Conservation (phyloP, 2,113 vertebrate genomes). For the Bos indicus region DNA sequence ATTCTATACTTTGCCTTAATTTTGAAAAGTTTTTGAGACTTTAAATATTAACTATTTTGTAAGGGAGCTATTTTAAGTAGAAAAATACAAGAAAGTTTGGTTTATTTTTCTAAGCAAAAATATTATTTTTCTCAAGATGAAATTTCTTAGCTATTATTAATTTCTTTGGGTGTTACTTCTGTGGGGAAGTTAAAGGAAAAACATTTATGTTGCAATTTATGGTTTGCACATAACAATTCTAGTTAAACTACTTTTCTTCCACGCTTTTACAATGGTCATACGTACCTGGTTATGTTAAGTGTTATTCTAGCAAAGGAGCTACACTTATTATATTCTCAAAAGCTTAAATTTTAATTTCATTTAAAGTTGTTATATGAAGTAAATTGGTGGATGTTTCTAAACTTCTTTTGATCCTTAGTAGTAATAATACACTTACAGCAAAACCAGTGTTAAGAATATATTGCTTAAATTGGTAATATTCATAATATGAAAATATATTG, state of each 20-base stretch:
- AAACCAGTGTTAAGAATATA: constrained; percentile 28
- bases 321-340: constrained; percentile 35
- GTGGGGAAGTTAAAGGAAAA: background rate
- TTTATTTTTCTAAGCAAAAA: background rate
- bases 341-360: constrained; percentile 56
- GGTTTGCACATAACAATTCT: background rate
- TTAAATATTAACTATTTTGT: background rate
- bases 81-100: background rate
- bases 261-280: constrained; percentile 15
- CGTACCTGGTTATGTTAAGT: constrained; percentile 14
- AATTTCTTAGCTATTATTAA: background rate
- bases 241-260: constrained; percentile 6
- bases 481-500: constrained; percentile 53
- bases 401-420: constrained; percentile 22
- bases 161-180: constrained; percentile 4
- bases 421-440: constrained; percentile 42
- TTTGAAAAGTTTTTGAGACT: background rate
- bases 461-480: constrained; percentile 39
- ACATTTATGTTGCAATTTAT: background rate
- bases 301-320: constrained; percentile 30
- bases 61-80: background rate
- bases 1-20: background rate
- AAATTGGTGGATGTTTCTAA: constrained; percentile 32
- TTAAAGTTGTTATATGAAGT: constrained; percentile 5
- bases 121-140: background rate